These are phyloP conservation scores for Andrena cerasifolii DNA, from an alignment of 1,140 invertebrate species.

Conservation along the genomic window DNA sequence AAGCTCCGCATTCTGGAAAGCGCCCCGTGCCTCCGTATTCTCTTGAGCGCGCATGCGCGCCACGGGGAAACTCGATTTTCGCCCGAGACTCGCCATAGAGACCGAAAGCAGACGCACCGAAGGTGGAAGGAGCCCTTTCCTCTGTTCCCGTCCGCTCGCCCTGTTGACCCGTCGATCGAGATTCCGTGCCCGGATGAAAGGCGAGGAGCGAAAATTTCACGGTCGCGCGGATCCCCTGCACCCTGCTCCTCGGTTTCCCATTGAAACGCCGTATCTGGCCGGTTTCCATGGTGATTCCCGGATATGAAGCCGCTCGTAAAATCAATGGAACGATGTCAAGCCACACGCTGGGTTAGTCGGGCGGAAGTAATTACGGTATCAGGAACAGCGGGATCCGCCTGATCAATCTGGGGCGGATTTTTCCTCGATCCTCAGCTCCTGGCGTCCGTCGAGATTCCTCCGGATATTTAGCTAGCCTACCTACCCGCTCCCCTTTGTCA, in stretches of 20 bases:
- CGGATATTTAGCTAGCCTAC: background rate
- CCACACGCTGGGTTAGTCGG: conserved; percentile 6
- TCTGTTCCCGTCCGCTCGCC: background rate
- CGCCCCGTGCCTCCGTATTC: too few species aligned
- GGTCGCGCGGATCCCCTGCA: conserved; percentile 24
- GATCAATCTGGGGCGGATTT: background rate
- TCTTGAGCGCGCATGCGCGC: too few species aligned
- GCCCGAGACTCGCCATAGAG: background rate
- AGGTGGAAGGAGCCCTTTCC: too few species aligned
- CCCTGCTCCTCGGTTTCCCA: conserved; percentile 29
- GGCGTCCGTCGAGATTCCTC: background rate
- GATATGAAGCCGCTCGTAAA: conserved; percentile 48
- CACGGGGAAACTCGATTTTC: background rate
- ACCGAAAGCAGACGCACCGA: background rate
- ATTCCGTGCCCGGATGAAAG: background rate
- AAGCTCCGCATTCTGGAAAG: background rate
- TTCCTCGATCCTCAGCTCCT: background rate
- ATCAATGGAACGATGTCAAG: conserved; percentile 59
- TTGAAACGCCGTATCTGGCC: conserved; percentile 35
- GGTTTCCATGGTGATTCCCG: conserved; percentile 60
- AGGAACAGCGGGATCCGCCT: conserved; percentile 13
- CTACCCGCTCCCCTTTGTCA: too few species aligned
- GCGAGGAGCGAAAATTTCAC: conserved; percentile 9
- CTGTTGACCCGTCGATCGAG: conserved; percentile 30
- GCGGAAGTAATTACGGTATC: conserved; percentile 39